Base-by-base conservation (phyloP, 2,888 invertebrate genomes). In the Zaprionus bogoriensis region DNA sequence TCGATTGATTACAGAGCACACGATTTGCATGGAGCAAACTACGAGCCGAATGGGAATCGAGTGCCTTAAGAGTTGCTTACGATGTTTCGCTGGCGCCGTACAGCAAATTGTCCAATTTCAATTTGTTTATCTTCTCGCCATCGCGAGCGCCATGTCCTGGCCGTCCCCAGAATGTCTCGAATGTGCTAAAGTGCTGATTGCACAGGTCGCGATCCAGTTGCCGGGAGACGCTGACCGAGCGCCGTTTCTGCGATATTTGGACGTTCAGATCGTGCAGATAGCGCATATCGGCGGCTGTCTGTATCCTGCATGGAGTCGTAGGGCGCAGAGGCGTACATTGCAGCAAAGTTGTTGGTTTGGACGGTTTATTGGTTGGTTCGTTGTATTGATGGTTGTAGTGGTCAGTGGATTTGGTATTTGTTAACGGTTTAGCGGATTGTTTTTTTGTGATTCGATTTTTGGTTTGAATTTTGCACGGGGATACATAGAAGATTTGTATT, bases 111-210 rank as follows among this genome's bases (percentile, higher is more conserved):
- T 91, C 88, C 89, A 91, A 88, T 77, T 91, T 91, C 48, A 90
- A 74, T 84, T 91, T 91, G 73, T 88, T 87, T 66, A 81, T 89
- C 50, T 87, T 85, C 27, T 81, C 71, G 50, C 78, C 77, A 19
- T 23, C 12, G 38, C 89, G 91, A 25, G 91, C 91, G 36, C 91
- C 91, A 70, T 91, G 94, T 0, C 96, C 96, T 0, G 96, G 96
- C 44, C 95, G 92, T 22, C 96, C 96, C 96, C 96, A 96, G 77
- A 95, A 92, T 7, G 93, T 93, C 46, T 94, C 93, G 94, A 95
- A 96, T 1, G 95, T 95, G 73, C 93, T 93, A 89, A 95, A 95
- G 89, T 96, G 96, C 68, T 92, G 92, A 48, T 92, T 92, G 58
- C 93, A 93, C 74, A 93, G 93, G 88, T 94, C 94, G 27, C 93